Evolutionary conservation across 2,797 vertebrate genomes (phyloP), one percentile per base, ranked within the genome.

Genomic region (Nothura maculosa): DNA sequence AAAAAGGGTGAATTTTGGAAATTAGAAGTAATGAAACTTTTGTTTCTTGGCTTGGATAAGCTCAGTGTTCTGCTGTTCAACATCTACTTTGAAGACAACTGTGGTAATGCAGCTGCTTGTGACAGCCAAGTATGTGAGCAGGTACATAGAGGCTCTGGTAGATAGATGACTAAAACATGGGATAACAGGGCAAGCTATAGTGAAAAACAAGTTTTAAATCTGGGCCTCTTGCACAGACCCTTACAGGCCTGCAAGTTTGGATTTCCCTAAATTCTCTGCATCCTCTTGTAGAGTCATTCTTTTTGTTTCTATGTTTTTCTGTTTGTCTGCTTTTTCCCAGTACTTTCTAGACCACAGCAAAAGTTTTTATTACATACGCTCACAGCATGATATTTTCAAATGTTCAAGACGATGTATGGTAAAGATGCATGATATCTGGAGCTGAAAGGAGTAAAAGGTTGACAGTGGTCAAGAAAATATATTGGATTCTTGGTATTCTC

Each of bases 161-260:
- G 16, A n/a, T 63, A 10, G 50, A 10, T 64, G 48, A 25, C 42
- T 76, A 14, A 48, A 22, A 80, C 67, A 7, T 9, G 10, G 9
- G 1, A 47, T 36, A 40, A 1, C 17, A 36, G 19, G 5, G 6
- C 10, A 73, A 3, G 10, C 72, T 4, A 2, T 30, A 42, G 15
- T 80, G 40, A 45, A 36, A 21, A 43, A 13, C 18, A 24, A 32
- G 25, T 67, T 68, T 24, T 81, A 55, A 42, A 30, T 66, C 50
- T 79, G 19, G 66, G n/a, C 10, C 4, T 2, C 21, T 74, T 85
- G 9, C 34, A 34, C 18, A 43, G 21, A 54, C n/a, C 38, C 83
- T 69, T 47, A 3, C 30, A 76, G 38, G 50, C 0, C 0, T 62
- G 20, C 0, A 9, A 40, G 32, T 83, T 58, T 91, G 36, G 42